These are phyloP conservation scores for Lamellibrachia luymesi DNA, from an alignment of 1,140 invertebrate genomes.

Conservation along the genomic window DNA sequence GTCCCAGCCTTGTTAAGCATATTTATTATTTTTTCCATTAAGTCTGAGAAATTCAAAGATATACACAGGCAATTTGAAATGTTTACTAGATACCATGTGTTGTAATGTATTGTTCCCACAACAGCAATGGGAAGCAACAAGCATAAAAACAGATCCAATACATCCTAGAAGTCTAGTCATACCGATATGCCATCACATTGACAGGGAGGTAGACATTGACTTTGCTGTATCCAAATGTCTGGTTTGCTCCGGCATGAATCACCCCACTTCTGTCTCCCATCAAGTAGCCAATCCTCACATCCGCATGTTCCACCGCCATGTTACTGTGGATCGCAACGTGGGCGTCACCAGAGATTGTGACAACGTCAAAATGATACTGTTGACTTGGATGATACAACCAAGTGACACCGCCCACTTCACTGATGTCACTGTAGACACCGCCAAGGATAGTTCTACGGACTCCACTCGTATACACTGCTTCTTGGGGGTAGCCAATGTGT, in stretches of 20 bases:
- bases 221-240: slow-evolving; percentile 38
- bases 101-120: neutral
- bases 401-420: slow-evolving; percentile 38
- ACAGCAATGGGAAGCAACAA: too few species aligned
- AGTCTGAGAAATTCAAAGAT: neutral
- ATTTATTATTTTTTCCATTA: neutral
- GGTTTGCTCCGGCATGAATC: slow-evolving; percentile 39
- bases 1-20: neutral
- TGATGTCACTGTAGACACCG: slow-evolving; percentile 38
- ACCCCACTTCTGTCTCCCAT: slow-evolving; percentile 41
- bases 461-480: slow-evolving; percentile 25
- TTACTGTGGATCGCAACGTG: slow-evolving; percentile 45
- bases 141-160: too few species aligned
- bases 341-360: slow-evolving; percentile 38
- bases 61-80: neutral
- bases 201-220: slow-evolving; percentile 42
- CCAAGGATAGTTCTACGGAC: slow-evolving; percentile 32
- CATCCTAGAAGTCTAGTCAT: neutral
- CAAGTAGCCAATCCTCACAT: slow-evolving; percentile 31
- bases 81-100: neutral
- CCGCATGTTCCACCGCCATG: slow-evolving; percentile 32
- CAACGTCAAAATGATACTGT: slow-evolving; percentile 37
- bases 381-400: slow-evolving; percentile 37
- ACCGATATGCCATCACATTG: slow-evolving; percentile 44
- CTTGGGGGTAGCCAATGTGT: slow-evolving; percentile 36